Conservation (phyloP, 2,888 invertebrate species). For the Polymixis flavicincta region DNA sequence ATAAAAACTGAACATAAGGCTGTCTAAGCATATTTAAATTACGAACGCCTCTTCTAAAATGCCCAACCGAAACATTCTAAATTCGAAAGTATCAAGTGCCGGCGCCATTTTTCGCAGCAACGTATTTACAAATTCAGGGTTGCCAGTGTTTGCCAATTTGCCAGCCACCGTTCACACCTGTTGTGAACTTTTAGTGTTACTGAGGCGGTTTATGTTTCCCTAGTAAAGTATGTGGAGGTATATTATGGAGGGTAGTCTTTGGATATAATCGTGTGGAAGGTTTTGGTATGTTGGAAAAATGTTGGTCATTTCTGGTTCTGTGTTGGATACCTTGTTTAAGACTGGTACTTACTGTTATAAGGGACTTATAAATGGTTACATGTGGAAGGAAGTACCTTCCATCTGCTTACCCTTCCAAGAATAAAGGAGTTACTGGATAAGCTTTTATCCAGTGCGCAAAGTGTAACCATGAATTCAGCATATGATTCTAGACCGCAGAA, state of each 20-base stretch:
- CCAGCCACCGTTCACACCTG: conserved; percentile 70
- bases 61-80: conserved; percentile 27
- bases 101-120: conserved; percentile 46
- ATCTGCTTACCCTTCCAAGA: background rate
- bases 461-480: too few species aligned
- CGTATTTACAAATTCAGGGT: conserved; percentile 59
- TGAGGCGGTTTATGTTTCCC: conserved; percentile 37
- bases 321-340: background rate
- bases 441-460: too few species aligned
- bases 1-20: background rate
- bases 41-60: background rate
- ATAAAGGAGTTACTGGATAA: too few species aligned
- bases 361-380: background rate
- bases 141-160: conserved; percentile 62
- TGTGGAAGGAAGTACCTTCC: background rate
- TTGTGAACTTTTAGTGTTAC: conserved; percentile 75
- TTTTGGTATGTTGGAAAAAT: conserved; percentile 10
- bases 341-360: background rate
- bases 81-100: conserved; percentile 47
- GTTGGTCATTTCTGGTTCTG: background rate
- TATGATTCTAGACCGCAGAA: too few species aligned
- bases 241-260: conserved; percentile 23
- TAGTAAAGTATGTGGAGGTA: conserved; percentile 41
- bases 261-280: conserved; percentile 27
- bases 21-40: conserved; percentile 25